phyloP scores from a whole-genome alignment of 1,140 invertebrate species.

The Phortica variegata region DNA sequence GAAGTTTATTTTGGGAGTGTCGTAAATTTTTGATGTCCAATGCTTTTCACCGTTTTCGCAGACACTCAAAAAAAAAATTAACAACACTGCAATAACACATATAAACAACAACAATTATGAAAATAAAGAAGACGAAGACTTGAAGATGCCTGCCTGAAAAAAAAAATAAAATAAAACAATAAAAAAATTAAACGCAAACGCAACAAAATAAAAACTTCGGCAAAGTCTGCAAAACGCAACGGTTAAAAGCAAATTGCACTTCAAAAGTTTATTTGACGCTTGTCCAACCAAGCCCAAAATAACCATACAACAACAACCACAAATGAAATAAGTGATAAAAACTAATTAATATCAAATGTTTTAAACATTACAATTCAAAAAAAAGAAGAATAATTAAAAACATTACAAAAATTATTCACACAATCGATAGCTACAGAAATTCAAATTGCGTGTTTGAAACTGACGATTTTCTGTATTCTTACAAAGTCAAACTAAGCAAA shows the following conservation, averaged over 20 bases:
- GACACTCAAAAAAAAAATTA: conserved; percentile 15
- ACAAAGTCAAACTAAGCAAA: too few species aligned
- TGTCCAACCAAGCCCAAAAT: too few species aligned
- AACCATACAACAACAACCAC: neutral
- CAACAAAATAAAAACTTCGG: too few species aligned
- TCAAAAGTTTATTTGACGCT: too few species aligned
- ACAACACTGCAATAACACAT: conserved; percentile 23
- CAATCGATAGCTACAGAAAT: too few species aligned
- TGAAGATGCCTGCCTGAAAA: conserved; percentile 27
- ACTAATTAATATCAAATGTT: neutral
- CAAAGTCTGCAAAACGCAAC: too few species aligned
- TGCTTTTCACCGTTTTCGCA: conserved; percentile 2
- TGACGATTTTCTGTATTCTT: conserved; percentile 1
- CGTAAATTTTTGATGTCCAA: neutral
- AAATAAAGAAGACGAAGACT: conserved; percentile 21
- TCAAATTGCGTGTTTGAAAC: conserved; percentile 1
- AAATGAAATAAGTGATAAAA: conserved; percentile 4
- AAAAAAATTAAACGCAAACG: conserved; percentile 3
- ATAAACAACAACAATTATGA: conserved; percentile 1
- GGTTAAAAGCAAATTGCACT: neutral
- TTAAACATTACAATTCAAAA: too few species aligned
- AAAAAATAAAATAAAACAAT: conserved; percentile 6
- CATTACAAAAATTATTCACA: too few species aligned
- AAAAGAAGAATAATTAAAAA: too few species aligned
- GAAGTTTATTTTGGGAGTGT: neutral